Evolutionary conservation across 92 coral and sea anemone genomes (phyloP).

Genomic region (Porites rus): DNA sequence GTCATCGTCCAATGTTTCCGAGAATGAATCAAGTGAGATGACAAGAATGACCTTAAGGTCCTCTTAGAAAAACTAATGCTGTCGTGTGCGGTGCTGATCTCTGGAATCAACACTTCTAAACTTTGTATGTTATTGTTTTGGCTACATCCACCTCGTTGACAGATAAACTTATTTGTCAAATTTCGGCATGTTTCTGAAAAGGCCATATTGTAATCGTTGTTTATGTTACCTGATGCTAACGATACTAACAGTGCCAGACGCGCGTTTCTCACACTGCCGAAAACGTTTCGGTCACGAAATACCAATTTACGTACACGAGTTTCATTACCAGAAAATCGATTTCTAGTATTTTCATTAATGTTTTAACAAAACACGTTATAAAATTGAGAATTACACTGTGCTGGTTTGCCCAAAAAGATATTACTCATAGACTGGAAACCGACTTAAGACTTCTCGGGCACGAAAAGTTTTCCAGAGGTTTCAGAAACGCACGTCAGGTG

Average conservation of each 20-base stretch:
- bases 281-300: no score
- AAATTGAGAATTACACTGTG: no score
- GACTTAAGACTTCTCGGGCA: no score
- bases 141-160: neutral
- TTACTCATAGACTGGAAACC: no score
- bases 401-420: no score
- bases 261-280: neutral
- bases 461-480: no score
- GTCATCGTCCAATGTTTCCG: no score
- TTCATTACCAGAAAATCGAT: no score
- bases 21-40: neutral
- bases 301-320: no score
- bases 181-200: neutral
- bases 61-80: conserved; percentile 3
- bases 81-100: neutral
- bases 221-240: neutral
- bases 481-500: no score
- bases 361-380: no score
- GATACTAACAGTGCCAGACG: neutral
- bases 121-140: neutral
- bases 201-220: neutral
- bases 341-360: no score
- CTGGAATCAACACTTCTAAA: conserved; percentile 9
- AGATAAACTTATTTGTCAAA: neutral
- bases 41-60: conserved; percentile 32